Percentiles rank a stretch among this genome's conserved stretches.
These are phyloP conservation scores for Apodemus sylvaticus DNA, from an alignment of 2,113 vertebrate genomes.

Conservation along the genomic window DNA sequence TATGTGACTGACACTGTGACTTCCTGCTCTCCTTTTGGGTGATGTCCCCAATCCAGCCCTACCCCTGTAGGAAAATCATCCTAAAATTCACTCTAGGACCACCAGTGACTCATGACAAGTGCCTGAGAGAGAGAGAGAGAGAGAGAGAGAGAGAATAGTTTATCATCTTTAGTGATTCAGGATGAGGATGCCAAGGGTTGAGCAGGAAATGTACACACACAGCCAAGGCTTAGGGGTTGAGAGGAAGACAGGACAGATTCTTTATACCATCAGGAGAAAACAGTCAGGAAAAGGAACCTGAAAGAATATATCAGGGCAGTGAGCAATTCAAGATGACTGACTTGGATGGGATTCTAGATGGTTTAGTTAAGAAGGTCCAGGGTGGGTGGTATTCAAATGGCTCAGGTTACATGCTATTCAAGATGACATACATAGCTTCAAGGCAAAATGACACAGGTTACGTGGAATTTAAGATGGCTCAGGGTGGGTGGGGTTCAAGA, in stretches of 20 bases:
- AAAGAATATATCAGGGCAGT: background rate
- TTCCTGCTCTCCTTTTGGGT: background rate
- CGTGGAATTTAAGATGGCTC: background rate
- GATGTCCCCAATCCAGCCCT: background rate
- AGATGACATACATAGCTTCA: background rate
- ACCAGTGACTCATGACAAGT: background rate
- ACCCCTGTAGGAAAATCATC: background rate
- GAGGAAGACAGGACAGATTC: background rate
- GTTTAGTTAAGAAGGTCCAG: background rate
- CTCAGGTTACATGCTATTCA: background rate
- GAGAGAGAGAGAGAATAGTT: too few species aligned
- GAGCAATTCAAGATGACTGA: background rate
- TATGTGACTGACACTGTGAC: background rate
- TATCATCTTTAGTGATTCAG: background rate
- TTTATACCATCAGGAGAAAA: background rate
- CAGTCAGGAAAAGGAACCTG: background rate
- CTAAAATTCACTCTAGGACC: background rate
- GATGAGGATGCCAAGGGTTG: background rate
- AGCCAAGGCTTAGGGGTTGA: background rate
- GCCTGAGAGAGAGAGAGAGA: too few species aligned
- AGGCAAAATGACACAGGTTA: background rate
- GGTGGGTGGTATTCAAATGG: background rate
- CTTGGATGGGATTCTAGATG: background rate
- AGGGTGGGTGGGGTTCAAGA: background rate
- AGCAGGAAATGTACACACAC: background rate